These are phyloP conservation scores for Oenanthe oenanthe DNA, from an alignment of 2,113 vertebrate genomes.

Conservation along the genomic window DNA sequence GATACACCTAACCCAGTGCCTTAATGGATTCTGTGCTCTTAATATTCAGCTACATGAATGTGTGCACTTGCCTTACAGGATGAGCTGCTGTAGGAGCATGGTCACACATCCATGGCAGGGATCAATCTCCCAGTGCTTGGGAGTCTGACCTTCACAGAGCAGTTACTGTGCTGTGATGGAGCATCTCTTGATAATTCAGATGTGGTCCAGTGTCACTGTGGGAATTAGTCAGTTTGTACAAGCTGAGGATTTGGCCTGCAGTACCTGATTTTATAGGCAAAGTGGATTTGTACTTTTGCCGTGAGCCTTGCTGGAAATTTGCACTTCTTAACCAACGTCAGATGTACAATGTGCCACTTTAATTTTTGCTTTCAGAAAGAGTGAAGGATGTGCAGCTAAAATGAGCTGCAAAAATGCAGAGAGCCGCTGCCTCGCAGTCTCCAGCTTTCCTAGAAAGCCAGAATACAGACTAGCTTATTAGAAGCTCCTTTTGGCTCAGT, in stretches of 20 bases:
- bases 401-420: neutral
- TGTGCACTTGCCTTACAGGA: neutral
- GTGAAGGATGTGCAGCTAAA: neutral
- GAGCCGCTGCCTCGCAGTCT: neutral
- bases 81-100: neutral
- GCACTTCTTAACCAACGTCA: neutral
- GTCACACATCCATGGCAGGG: neutral
- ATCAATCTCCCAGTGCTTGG: neutral
- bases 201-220: neutral
- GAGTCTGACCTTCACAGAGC: neutral
- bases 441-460: conserved; percentile 4
- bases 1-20: neutral
- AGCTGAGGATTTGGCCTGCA: neutral
- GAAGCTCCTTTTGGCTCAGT: neutral
- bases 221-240: neutral
- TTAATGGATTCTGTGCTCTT: neutral
- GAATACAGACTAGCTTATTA: neutral
- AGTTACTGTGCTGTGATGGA: neutral
- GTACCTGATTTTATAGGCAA: neutral
- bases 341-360: neutral
- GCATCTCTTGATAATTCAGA: neutral
- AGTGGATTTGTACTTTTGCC: neutral
- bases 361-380: neutral
- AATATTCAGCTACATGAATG: neutral
- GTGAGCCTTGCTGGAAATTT: neutral